Conservation (phyloP, 2,113 vertebrate genomes). For the Tragelaphus imberbis region DNA sequence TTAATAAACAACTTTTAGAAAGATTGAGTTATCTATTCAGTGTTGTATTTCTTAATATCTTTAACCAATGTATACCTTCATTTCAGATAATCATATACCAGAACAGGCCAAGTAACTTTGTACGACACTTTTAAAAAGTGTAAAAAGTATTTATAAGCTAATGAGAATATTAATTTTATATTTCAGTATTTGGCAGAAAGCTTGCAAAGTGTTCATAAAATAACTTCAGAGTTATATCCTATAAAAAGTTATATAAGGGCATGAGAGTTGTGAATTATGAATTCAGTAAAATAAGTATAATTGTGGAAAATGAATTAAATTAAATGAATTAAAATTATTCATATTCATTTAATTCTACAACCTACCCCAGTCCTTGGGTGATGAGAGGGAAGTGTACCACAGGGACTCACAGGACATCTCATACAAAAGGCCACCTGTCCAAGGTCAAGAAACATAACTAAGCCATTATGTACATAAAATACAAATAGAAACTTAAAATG, state of each 20-base stretch:
- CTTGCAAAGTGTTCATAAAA: not conserved
- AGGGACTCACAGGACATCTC: not conserved
- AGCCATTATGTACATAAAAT: not conserved
- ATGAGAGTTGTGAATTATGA: not conserved
- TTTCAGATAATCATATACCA: not conserved
- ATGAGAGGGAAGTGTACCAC: not conserved
- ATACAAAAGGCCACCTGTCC: not conserved
- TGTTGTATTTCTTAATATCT: not conserved
- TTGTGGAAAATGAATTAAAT: conserved; percentile 37
- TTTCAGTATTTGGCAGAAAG: not conserved
- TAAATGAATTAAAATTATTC: conserved; percentile 48
- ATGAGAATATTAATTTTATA: rapidly evolving
- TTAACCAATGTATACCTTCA: not conserved
- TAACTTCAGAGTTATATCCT: not conserved
- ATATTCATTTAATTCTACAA: not conserved
- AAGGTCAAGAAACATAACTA: not conserved
- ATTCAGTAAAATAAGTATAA: conserved; percentile 14
- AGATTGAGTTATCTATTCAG: not conserved
- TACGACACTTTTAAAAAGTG: not conserved
- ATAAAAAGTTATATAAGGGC: rapidly evolving
- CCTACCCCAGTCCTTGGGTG: not conserved
- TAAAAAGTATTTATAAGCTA: not conserved
- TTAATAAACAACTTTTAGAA: not conserved
- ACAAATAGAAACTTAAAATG: not conserved
- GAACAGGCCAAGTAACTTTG: rapidly evolving